Conservation (phyloP, 2,797 vertebrate species). For the Chrysocyon brachyurus region DNA sequence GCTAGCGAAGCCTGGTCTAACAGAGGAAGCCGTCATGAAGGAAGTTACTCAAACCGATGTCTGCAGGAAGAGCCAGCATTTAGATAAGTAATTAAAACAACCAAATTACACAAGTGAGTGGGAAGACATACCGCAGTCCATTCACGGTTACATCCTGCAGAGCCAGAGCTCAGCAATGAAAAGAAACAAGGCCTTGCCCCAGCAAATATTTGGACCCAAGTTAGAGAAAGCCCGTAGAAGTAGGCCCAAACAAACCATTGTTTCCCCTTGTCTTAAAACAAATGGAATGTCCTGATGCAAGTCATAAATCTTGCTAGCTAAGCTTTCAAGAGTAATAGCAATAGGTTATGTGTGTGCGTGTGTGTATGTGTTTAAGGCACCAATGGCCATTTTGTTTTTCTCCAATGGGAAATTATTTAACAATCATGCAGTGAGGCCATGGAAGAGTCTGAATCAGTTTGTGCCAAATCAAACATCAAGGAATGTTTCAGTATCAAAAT, state of each 20-base stretch:
- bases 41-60: background rate
- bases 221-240: background rate
- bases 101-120: background rate
- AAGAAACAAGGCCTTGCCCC: background rate
- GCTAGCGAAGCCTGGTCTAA: background rate
- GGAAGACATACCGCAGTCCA: background rate
- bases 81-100: background rate
- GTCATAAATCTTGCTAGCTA: conserved; percentile 50
- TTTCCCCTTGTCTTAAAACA: conserved; percentile 23
- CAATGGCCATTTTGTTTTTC: background rate
- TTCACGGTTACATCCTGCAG: background rate
- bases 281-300: conserved; percentile 46
- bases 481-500: conserved; percentile 46
- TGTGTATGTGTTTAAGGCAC: conserved; percentile 45
- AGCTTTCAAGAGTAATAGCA: conserved; percentile 29
- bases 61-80: background rate
- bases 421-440: conserved; percentile 13
- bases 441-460: background rate
- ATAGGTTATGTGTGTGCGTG: background rate
- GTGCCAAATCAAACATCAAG: conserved; percentile 54
- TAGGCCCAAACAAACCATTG: background rate
- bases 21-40: background rate
- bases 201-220: conserved; percentile 34
- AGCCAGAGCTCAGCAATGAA: background rate
- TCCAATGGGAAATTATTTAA: conserved; percentile 41